These are phyloP conservation scores for Caenorhabditis angaria DNA, from an alignment of 2,888 invertebrate genomes.

Conservation along the genomic window DNA sequence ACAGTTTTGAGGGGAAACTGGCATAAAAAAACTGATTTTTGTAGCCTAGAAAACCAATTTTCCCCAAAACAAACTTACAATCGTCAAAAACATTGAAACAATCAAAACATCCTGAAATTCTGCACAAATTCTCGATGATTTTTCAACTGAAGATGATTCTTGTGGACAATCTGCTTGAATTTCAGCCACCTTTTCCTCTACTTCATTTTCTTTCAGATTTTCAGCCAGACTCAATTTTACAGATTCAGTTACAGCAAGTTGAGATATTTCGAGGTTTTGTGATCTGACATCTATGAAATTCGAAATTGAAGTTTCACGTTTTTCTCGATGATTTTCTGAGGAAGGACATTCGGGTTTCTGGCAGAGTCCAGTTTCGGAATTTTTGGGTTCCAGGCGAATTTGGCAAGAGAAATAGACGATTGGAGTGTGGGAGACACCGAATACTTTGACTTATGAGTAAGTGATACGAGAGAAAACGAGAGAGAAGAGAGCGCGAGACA, in stretches of 20 bases:
- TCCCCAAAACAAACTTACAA: conserved; percentile 27
- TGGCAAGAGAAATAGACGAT: conserved; percentile 63
- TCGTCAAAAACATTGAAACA: conserved; percentile 18
- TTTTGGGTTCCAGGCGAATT: conserved; percentile 53
- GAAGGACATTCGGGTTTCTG: conserved; percentile 32
- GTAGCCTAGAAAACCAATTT: not conserved
- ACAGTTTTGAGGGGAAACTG: not conserved
- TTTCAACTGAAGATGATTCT: not conserved
- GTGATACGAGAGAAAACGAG: too few species aligned
- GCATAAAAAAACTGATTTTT: not conserved
- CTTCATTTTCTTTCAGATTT: not conserved
- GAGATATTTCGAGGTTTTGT: conserved; percentile 52
- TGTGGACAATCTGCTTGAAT: not conserved
- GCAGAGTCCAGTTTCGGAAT: conserved; percentile 30
- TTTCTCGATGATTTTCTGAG: conserved; percentile 15
- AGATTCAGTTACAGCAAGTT: conserved; percentile 19
- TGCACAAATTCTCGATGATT: conserved; percentile 29
- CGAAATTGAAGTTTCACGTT: not conserved
- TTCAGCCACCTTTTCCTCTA: not conserved
- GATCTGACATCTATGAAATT: conserved; percentile 44
- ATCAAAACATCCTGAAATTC: conserved; percentile 29
- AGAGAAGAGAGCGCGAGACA: too few species aligned
- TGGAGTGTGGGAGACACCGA: conserved; percentile 60
- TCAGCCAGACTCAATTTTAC: not conserved
- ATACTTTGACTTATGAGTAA: conserved; percentile 53